phyloP scores from a whole-genome alignment of 2,888 invertebrate genomes.

The Macrosoma leucophasiata region DNA sequence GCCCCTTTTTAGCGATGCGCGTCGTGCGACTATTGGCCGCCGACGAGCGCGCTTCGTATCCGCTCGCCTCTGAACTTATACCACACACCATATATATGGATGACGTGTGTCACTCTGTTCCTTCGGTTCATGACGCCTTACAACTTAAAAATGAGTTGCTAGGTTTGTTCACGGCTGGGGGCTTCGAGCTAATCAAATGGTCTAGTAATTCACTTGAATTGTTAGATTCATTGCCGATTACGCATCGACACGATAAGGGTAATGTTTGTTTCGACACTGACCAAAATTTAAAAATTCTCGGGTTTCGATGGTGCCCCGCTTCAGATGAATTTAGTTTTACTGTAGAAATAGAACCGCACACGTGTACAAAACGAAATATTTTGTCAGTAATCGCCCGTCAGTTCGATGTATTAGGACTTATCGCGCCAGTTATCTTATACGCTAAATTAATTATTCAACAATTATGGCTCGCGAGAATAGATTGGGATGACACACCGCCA shows the following conservation, averaged over 20 bases:
- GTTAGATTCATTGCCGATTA: neutral
- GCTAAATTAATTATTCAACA: constrained; percentile 9
- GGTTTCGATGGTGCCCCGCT: constrained; percentile 5
- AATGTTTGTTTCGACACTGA: too few species aligned
- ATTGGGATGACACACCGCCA: constrained; percentile 7
- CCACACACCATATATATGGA: too few species aligned
- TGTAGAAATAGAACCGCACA: constrained; percentile 2
- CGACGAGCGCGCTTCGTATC: neutral
- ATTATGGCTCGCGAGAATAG: constrained; percentile 5
- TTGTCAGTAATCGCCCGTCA: constrained; percentile 9
- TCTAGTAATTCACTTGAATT: constrained; percentile 3
- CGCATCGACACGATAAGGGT: too few species aligned
- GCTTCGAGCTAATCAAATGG: constrained; percentile 11
- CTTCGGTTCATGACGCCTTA: neutral
- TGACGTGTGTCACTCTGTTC: constrained; percentile 1
- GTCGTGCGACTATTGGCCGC: too few species aligned
- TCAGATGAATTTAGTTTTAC: constrained; percentile 5
- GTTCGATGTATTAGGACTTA: constrained; percentile 8
- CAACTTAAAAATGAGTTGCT: constrained; percentile 2
- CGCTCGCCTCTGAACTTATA: neutral
- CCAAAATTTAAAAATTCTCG: constrained; percentile 2
- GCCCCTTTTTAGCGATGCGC: neutral
- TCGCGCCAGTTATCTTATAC: too few species aligned
- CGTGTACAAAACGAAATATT: constrained; percentile 6
- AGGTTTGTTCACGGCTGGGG: constrained; percentile 3